Percentiles rank a stretch among this genome's conserved stretches.
Evolutionary conservation across 2,113 vertebrate genomes (phyloP).

Genomic region (Cyanoramphus novaezelandiae): DNA sequence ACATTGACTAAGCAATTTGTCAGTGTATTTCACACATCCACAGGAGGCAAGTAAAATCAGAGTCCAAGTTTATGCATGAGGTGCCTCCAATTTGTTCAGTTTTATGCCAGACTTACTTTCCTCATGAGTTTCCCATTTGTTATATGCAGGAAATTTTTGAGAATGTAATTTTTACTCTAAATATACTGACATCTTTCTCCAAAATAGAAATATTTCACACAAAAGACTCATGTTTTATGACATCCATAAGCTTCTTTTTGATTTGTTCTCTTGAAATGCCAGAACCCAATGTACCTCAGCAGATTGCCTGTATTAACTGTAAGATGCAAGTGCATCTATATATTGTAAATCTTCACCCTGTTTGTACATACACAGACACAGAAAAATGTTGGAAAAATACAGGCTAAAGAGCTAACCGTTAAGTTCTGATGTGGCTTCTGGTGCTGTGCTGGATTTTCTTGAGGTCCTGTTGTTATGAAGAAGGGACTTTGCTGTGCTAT

Average conservation of each 20-base stretch:
- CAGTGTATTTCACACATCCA: conserved; percentile 6
- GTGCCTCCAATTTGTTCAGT: conserved; percentile 27
- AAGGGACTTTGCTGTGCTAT: background rate
- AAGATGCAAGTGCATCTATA: background rate
- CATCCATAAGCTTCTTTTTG: background rate
- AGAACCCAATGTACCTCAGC: background rate
- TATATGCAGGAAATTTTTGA: background rate
- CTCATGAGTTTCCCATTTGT: conserved; percentile 10
- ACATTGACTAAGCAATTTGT: conserved; percentile 45
- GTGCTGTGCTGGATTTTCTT: background rate
- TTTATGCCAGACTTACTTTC: background rate
- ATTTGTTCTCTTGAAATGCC: background rate
- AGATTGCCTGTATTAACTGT: background rate
- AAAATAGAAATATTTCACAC: background rate
- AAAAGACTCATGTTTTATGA: background rate
- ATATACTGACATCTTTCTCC: background rate
- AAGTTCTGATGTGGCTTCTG: background rate
- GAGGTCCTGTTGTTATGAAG: background rate
- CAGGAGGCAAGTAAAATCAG: background rate
- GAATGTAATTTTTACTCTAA: background rate
- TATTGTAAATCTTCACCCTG: background rate
- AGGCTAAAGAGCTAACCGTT: background rate
- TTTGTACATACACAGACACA: background rate
- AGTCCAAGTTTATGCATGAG: background rate
- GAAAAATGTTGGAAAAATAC: background rate